phyloP scores from a whole-genome alignment of 2,888 invertebrate species.

The Panopea generosa region DNA sequence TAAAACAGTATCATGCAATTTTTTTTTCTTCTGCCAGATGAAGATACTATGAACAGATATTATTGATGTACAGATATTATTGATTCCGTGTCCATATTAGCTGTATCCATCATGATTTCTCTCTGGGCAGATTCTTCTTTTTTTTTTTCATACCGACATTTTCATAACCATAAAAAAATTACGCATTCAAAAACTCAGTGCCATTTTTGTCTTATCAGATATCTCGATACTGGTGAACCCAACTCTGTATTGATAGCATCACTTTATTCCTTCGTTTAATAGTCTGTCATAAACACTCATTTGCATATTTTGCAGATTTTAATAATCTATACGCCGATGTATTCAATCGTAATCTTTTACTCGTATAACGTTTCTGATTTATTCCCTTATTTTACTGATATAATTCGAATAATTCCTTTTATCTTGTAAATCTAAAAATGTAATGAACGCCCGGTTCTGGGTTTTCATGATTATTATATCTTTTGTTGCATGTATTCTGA shows the following conservation, averaged over 20 bases:
- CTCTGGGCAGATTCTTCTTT: no score
- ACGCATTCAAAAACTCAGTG: conserved; percentile 27
- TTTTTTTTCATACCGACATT: no score
- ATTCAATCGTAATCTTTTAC: conserved; percentile 29
- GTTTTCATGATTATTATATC: conserved; percentile 52
- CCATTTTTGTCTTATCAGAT: conserved; percentile 25
- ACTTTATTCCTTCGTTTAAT: conserved; percentile 49
- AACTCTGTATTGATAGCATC: conserved; percentile 42
- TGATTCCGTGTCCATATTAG: no score
- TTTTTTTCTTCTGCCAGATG: no score
- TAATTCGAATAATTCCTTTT: conserved; percentile 42
- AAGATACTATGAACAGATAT: no score
- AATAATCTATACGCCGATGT: conserved; percentile 22
- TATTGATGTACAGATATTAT: no score
- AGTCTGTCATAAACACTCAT: conserved; percentile 41
- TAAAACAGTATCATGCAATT: no score
- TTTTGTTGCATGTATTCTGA: conserved; percentile 33
- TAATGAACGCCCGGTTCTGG: conserved; percentile 56
- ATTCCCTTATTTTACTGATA: conserved; percentile 41
- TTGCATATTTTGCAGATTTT: conserved; percentile 59
- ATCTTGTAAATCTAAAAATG: conserved; percentile 50
- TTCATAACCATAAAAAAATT: conserved; percentile 7
- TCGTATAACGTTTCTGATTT: conserved; percentile 50
- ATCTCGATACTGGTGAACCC: conserved; percentile 21
- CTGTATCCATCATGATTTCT: no score